These are phyloP conservation scores for Diorhabda elongata DNA, from an alignment of 1,140 invertebrate species.

Conservation along the genomic window DNA sequence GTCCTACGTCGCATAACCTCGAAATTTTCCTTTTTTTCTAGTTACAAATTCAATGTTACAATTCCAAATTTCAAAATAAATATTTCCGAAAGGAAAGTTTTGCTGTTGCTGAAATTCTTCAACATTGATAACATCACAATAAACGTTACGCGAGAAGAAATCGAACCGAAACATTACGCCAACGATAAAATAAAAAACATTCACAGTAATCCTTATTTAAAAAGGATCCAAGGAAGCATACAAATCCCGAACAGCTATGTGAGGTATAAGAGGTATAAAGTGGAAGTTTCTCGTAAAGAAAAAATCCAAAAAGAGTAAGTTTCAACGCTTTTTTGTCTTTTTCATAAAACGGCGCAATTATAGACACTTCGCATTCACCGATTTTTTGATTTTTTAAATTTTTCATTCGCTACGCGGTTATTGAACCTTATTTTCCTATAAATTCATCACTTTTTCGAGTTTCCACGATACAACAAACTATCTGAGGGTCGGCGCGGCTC, in stretches of 20 bases:
- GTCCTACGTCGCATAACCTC: background rate
- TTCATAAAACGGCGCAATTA: too few species aligned
- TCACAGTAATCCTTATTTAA: slow-evolving; percentile 20
- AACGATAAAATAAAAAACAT: slow-evolving; percentile 21
- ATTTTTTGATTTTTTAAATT: too few species aligned
- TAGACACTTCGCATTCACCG: too few species aligned
- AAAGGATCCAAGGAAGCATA: slow-evolving; percentile 23
- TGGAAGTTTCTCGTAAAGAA: slow-evolving; percentile 17
- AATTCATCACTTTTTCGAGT: too few species aligned
- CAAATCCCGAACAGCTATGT: slow-evolving; percentile 22
- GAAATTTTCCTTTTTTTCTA: slow-evolving; percentile 41
- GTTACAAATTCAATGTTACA: slow-evolving; percentile 73
- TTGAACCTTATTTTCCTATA: too few species aligned
- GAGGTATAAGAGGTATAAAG: slow-evolving; percentile 25
- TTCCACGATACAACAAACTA: too few species aligned
- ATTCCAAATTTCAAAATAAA: slow-evolving; percentile 72
- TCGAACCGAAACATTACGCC: slow-evolving; percentile 22
- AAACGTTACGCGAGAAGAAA: slow-evolving; percentile 26
- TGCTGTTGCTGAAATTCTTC: slow-evolving; percentile 63
- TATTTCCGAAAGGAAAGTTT: slow-evolving; percentile 70
- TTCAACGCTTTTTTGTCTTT: too few species aligned
- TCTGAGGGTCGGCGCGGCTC: too few species aligned
- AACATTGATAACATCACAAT: slow-evolving; percentile 47
- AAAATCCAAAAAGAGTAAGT: slow-evolving; percentile 28
- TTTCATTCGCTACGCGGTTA: too few species aligned